Evolutionary conservation across 2,888 invertebrate species (phyloP), one percentile per base, ranked within the genome.

Genomic region (Dysmachus trigonus): DNA sequence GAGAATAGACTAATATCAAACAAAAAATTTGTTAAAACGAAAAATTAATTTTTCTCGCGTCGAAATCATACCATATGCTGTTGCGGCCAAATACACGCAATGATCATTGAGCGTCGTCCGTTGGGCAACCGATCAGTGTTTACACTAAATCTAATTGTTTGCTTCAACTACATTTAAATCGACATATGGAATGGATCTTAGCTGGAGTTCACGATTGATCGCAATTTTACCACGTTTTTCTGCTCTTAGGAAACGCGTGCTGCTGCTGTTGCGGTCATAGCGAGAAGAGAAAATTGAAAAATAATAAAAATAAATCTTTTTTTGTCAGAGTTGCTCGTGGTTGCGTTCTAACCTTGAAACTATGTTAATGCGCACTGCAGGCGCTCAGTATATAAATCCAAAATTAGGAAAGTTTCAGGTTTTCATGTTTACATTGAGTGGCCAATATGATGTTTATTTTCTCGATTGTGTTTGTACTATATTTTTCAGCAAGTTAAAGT

Each of bases 101-200:
- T 13, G 38, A 22, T 38, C 10, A 33, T 18, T 31, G 38, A 18
- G 33, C 73, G 27, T n/a, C 31, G 38, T 15, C 30, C 35, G 73
- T 35, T 35, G 73, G 33, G 73, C 73, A 73, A 73, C 30, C 41
- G 72, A n/a, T 15, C 41, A 22, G 27, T 83, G 83, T 83, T 83
- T 83, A 83, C 83, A 83, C 83, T 72, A 72, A 33, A 38, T 53
- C 72, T 72, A 83, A 83, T 83, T 83, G 83, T 83, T 83, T 83
- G 83, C 41, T 83, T 72, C 72, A 83, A 71, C 71, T 83, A 83
- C 83, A 83, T 83, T 83, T 83, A 83, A 83, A 83, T 72, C 71
- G 83, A 83, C 83, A 83, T 38, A 83, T 83, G 83, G 83, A 72
- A 83, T 72, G 30, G 72, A 83, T 83, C 83, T 83, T 81, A 62